These are phyloP conservation scores for Drosophila simulans DNA, from an alignment of 1,140 invertebrate species.

Conservation along the genomic window DNA sequence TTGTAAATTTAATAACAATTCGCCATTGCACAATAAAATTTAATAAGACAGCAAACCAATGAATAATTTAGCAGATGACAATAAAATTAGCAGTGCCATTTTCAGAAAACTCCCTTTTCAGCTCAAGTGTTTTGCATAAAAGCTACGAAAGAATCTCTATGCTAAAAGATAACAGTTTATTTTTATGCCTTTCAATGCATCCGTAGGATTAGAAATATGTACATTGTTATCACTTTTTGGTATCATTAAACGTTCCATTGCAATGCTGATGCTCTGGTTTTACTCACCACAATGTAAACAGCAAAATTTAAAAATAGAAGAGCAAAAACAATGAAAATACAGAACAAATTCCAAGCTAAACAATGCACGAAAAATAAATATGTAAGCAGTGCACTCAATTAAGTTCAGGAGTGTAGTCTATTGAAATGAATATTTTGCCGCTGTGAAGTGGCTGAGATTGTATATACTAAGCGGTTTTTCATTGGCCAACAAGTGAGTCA, in stretches of 20 bases:
- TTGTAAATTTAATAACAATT: neutral
- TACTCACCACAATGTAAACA: constrained; percentile 39
- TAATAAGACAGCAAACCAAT: neutral
- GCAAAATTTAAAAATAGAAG: constrained; percentile 40
- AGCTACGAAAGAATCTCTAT: neutral
- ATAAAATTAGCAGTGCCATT: neutral
- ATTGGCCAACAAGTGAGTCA: neutral
- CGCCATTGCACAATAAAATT: neutral
- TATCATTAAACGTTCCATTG: constrained; percentile 2
- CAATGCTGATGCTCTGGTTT: constrained; percentile 1
- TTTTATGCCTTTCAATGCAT: neutral
- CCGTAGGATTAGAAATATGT: neutral
- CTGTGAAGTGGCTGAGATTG: neutral
- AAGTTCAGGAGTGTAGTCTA: constrained; percentile 17
- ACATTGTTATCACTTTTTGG: neutral
- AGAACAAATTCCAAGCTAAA: constrained; percentile 30
- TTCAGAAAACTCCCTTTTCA: neutral
- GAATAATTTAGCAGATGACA: constrained; percentile 7
- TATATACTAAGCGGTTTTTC: neutral
- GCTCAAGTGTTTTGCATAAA: constrained; percentile 3
- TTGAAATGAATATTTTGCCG: neutral
- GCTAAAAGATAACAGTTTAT: neutral
- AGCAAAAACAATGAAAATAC: constrained; percentile 26
- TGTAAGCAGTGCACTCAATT: constrained; percentile 42
- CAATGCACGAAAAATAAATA: constrained; percentile 18